Evolutionary conservation across 2,797 vertebrate species (phyloP).

Genomic region (Heteromormyrus szaboi): DNA sequence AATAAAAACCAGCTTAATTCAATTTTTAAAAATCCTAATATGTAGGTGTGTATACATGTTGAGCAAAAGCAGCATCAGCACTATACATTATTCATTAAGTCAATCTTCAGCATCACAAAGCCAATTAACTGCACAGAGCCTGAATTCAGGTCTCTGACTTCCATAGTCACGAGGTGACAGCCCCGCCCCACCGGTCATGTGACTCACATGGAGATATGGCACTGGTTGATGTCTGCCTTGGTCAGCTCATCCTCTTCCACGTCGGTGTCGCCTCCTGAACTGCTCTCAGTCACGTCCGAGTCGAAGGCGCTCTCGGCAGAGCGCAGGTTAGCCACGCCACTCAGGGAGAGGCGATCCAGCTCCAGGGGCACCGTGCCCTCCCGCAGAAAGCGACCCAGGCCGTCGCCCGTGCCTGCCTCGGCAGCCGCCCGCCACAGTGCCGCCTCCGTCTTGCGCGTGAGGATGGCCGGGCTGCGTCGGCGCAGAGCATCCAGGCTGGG

Average conservation of each 20-base stretch:
- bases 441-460: slow-evolving; percentile 73
- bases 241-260: slow-evolving; percentile 88
- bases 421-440: slow-evolving; percentile 63
- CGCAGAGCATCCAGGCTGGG: slow-evolving; percentile 62
- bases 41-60: not conserved
- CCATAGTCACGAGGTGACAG: not conserved
- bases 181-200: not conserved
- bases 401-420: slow-evolving; percentile 61
- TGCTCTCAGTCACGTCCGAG: slow-evolving; percentile 94
- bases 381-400: slow-evolving; percentile 78
- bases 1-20: not conserved
- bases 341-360: slow-evolving; percentile 82
- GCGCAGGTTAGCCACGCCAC: slow-evolving; percentile 78
- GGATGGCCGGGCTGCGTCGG: slow-evolving; percentile 68
- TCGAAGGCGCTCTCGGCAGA: slow-evolving; percentile 85
- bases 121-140: not conserved
- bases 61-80: not conserved
- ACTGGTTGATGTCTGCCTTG: slow-evolving; percentile 80
- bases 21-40: not conserved
- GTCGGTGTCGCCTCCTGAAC: slow-evolving; percentile 92
- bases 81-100: not conserved
- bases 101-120: not conserved
- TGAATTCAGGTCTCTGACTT: not conserved
- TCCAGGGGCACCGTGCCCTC: slow-evolving; percentile 78
- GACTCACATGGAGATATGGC: slow-evolving; percentile 90